phyloP scores from a whole-genome alignment of 1,140 invertebrate species.

The Drosophila setifemur region DNA sequence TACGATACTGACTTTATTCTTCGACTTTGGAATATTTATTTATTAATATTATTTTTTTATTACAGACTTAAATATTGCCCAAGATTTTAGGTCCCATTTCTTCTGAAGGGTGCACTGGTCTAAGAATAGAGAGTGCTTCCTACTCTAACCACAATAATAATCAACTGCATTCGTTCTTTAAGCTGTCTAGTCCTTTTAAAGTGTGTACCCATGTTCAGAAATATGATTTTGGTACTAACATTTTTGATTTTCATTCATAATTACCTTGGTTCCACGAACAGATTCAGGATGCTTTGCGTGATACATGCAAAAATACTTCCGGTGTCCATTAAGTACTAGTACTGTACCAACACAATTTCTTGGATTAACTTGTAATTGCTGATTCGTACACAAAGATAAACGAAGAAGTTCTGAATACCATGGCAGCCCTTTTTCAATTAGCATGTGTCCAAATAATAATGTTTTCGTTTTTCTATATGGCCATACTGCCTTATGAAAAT shows the following conservation, averaged over 20 bases:
- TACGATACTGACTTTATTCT: no score
- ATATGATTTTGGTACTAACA: background rate
- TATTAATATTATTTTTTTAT: no score
- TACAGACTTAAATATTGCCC: no score
- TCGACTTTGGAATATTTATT: no score
- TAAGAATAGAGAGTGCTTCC: no score
- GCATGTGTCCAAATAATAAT: slow-evolving; percentile 95
- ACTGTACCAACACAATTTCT: slow-evolving; percentile 99
- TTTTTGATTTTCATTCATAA: background rate
- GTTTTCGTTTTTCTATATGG: slow-evolving; percentile 98
- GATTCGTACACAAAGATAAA: slow-evolving; percentile 90
- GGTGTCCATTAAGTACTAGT: slow-evolving; percentile 95
- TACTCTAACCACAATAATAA: no score
- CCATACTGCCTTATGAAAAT: slow-evolving; percentile 96
- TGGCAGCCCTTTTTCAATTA: slow-evolving; percentile 93
- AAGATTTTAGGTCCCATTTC: no score
- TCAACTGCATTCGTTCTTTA: no score
- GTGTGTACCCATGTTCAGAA: no score
- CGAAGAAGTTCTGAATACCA: slow-evolving; percentile 97
- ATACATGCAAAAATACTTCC: slow-evolving; percentile 99
- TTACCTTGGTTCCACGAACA: slow-evolving; percentile 85
- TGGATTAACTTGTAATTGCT: slow-evolving; percentile 95
- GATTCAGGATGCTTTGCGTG: slow-evolving; percentile 93
- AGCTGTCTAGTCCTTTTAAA: no score
- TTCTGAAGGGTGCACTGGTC: no score